Conservation (phyloP, 2,888 invertebrate genomes). For the Toxonevra muliebris region DNA sequence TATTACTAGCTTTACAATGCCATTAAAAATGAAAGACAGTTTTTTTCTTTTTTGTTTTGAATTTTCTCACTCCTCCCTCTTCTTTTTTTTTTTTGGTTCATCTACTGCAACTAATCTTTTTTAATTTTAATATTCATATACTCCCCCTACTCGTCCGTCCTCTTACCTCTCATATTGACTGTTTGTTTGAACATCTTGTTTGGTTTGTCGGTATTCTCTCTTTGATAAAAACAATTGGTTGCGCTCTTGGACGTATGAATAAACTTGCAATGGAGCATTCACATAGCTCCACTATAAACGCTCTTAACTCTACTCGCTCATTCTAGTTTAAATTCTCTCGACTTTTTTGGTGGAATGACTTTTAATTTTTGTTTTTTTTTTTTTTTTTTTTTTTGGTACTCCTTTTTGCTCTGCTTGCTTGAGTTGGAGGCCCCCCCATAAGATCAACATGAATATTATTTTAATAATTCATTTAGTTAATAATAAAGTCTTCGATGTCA, state of each 20-base stretch:
- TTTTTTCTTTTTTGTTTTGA: no score
- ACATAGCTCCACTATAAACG: not conserved
- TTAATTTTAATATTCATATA: no score
- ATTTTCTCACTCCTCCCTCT: no score
- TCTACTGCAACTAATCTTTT: no score
- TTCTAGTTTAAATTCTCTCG: constrained; percentile 1
- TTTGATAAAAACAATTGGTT: constrained; percentile 58
- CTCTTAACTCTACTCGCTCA: not conserved
- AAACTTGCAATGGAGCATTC: constrained; percentile 56
- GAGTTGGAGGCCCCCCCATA: not conserved
- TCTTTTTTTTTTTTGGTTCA: no score
- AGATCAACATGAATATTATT: no score
- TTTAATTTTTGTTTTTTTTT: not conserved
- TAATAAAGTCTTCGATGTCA: constrained; percentile 4
- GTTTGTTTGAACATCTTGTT: no score
- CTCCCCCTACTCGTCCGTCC: no score
- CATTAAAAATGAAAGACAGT: no score
- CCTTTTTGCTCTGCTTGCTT: not conserved
- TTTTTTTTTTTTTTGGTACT: not conserved
- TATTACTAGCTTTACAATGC: no score
- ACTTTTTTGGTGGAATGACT: constrained; percentile 7
- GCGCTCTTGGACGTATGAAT: constrained; percentile 56
- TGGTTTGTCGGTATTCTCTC: constrained; percentile 42
- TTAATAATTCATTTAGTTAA: no score
- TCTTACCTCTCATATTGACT: no score